phyloP scores from a whole-genome alignment of 1,140 invertebrate genomes.

The Tribolium castaneum region DNA sequence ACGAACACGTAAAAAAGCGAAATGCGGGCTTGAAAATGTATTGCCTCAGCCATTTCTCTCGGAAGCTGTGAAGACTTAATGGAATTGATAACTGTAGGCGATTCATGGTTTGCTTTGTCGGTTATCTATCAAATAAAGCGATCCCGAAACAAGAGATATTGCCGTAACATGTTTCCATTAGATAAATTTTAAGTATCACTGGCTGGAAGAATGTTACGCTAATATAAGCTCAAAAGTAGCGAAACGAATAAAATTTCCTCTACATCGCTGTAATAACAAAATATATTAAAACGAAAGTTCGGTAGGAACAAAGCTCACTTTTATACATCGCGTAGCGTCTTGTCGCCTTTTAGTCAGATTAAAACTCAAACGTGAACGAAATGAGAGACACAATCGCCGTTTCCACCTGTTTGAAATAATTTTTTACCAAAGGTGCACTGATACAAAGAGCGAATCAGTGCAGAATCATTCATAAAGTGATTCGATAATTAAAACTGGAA shows the following conservation, averaged over 20 bases:
- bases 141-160: background rate
- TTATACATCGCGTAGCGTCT: background rate
- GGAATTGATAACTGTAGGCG: background rate
- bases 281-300: constrained; percentile 17
- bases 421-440: background rate
- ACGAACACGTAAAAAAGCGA: background rate
- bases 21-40: background rate
- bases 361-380: constrained; percentile 2
- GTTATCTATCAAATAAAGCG: background rate
- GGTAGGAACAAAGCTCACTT: background rate
- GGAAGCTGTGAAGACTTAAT: background rate
- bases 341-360: constrained; percentile 18
- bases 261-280: background rate
- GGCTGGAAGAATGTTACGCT: background rate
- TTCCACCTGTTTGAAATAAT: background rate
- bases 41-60: background rate
- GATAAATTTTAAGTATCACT: constrained; percentile 11
- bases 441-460: background rate
- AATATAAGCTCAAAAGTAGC: constrained; percentile 5
- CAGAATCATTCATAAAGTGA: background rate
- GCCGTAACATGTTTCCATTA: background rate
- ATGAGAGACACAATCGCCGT: background rate
- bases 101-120: constrained; percentile 2
- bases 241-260: constrained; percentile 17
- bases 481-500: background rate